These are phyloP conservation scores for Tenthredo livida DNA, from an alignment of 2,888 invertebrate species.

Conservation along the genomic window DNA sequence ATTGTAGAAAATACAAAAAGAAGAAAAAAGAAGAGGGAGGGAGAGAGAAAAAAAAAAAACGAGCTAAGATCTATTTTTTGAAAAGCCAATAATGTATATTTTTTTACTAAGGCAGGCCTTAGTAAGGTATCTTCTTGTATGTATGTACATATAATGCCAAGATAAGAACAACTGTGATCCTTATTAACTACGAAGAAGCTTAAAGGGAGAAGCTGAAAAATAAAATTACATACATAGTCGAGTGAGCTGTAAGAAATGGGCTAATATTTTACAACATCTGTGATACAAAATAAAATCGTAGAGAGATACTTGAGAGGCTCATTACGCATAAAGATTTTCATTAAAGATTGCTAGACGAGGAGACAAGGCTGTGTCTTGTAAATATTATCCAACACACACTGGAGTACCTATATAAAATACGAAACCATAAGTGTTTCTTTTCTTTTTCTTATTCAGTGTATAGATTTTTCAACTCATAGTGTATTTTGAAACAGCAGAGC, in stretches of 20 bases:
- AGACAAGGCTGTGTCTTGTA: slow-evolving; percentile 28
- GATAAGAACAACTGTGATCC: slow-evolving; percentile 65
- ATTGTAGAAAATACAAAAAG: slow-evolving; percentile 71
- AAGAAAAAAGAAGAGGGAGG: no score
- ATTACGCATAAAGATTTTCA: slow-evolving; percentile 50
- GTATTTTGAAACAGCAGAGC: background rate
- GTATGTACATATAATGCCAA: slow-evolving; percentile 48
- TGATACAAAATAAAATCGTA: slow-evolving; percentile 72
- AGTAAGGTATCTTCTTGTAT: slow-evolving; percentile 69
- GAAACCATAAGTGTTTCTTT: background rate
- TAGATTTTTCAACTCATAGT: background rate
- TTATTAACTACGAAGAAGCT: slow-evolving; percentile 35
- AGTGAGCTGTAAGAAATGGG: slow-evolving; percentile 65
- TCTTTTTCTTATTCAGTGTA: background rate
- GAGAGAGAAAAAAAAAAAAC: slow-evolving; percentile 58
- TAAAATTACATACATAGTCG: slow-evolving; percentile 56
- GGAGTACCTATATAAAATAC: background rate
- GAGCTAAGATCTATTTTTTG: slow-evolving; percentile 78
- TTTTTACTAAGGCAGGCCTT: slow-evolving; percentile 78
- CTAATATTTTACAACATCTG: slow-evolving; percentile 78
- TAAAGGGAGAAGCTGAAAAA: slow-evolving; percentile 50
- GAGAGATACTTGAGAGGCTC: slow-evolving; percentile 51
- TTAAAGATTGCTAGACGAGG: slow-evolving; percentile 45
- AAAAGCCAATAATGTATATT: slow-evolving; percentile 76
- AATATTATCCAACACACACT: slow-evolving; percentile 11